A percentile compares a stretch with the other conserved stretches of the same genome.
phyloP scores from a whole-genome alignment of 2,888 invertebrate genomes.

The Trypoxylon attenuatum region DNA sequence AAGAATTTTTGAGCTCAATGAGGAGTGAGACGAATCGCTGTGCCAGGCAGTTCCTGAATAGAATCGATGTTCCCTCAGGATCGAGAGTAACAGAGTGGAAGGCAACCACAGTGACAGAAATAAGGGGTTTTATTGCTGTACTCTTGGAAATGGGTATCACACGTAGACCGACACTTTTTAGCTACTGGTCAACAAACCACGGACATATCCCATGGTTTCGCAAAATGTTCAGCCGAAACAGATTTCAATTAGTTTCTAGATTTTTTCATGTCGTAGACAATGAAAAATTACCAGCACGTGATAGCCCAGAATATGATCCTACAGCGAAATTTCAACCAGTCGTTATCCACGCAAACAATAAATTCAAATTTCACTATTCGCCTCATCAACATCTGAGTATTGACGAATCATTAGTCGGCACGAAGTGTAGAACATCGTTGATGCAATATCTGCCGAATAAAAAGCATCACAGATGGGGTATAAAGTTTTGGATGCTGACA shows the following conservation, averaged over 20 bases:
- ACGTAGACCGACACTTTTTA: slow-evolving; percentile 8
- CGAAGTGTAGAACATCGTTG: slow-evolving; percentile 38
- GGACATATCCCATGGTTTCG: slow-evolving; percentile 6
- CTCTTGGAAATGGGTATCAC: slow-evolving; percentile 9
- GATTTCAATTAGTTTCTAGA: slow-evolving; percentile 6
- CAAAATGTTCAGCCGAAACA: slow-evolving; percentile 23
- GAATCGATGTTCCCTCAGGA: slow-evolving; percentile 6
- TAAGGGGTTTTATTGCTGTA: slow-evolving; percentile 12
- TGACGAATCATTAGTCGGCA: slow-evolving; percentile 56
- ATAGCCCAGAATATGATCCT: slow-evolving; percentile 14
- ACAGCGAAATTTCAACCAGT: slow-evolving; percentile 40
- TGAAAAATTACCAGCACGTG: slow-evolving; percentile 7
- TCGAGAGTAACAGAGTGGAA: slow-evolving; percentile 13
- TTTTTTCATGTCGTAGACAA: slow-evolving; percentile 17
- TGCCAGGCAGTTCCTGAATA: slow-evolving; percentile 15
- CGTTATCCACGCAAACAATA: slow-evolving; percentile 47
- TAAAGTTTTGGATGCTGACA: slow-evolving; percentile 55
- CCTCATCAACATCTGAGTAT: slow-evolving; percentile 49
- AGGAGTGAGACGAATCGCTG: slow-evolving; percentile 15
- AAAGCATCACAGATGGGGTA: slow-evolving; percentile 21
- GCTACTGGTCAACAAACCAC: slow-evolving; percentile 8
- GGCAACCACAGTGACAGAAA: slow-evolving; percentile 14
- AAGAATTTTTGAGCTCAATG: slow-evolving; percentile 13
- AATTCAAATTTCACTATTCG: slow-evolving; percentile 45
- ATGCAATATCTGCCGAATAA: slow-evolving; percentile 56